phyloP scores from a whole-genome alignment of 2,888 invertebrate species.

The Cheiracanthium punctorium region DNA sequence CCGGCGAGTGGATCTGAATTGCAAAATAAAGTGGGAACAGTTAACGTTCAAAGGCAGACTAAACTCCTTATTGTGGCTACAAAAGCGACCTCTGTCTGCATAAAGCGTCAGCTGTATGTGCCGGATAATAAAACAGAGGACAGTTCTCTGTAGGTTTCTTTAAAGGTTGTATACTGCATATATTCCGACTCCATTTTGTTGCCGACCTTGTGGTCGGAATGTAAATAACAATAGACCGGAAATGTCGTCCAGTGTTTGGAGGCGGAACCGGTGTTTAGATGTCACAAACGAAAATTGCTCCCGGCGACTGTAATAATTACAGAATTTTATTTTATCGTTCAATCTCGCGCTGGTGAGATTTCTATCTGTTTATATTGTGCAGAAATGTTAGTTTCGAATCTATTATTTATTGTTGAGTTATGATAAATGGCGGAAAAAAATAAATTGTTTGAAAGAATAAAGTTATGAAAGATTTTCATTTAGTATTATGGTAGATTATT shows the following conservation, averaged over 20 bases:
- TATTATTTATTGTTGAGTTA: too few relatives aligned
- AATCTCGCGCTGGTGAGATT: constrained; percentile 24
- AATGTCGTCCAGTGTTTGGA: constrained; percentile 37
- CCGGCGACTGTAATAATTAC: constrained; percentile 23
- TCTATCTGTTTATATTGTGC: constrained; percentile 26
- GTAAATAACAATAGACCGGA: constrained; percentile 53
- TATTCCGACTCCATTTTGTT: constrained; percentile 24
- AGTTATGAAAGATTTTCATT: too few relatives aligned
- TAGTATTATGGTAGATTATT: too few relatives aligned
- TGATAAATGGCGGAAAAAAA: too few relatives aligned
- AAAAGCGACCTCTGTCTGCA: neutral
- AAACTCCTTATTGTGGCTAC: neutral
- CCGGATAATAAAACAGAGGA: neutral
- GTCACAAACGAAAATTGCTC: neutral
- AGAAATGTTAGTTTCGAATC: constrained; percentile 16
- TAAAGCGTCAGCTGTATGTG: neutral
- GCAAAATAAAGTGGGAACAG: too few relatives aligned
- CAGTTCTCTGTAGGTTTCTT: neutral
- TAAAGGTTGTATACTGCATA: constrained; percentile 12
- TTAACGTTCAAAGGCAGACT: neutral
- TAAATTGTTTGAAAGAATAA: too few relatives aligned
- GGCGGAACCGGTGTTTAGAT: neutral
- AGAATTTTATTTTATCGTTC: constrained; percentile 39
- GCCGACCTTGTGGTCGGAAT: constrained; percentile 40
- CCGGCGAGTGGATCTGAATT: too few relatives aligned